Base-by-base conservation (phyloP, 1,140 invertebrate species). In the Paracyclopina nana region DNA sequence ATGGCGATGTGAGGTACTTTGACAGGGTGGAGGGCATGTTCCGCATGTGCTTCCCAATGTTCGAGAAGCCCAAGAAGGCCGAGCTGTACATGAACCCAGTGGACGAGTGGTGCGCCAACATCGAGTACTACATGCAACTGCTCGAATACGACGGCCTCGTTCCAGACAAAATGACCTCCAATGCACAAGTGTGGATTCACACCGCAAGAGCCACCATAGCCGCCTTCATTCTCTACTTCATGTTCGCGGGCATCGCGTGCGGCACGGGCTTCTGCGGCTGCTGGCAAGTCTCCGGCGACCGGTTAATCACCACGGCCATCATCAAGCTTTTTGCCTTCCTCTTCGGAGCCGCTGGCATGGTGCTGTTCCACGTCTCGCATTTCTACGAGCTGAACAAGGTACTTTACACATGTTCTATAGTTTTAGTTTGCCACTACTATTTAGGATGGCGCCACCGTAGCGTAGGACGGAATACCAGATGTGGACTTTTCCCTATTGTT, bases 31-130 rank as follows among this genome's bases (percentile, higher is more conserved):
- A 27, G n/a, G 45, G 45, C 16, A 22, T 48, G n/a, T 48, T 48
- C 18, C 2, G 45, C 4, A 28, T 48, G 14, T 48, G 45, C 24
- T 48, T 48, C 27, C 45, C 45, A 4, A 16, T 28, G 14, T 24
- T 28, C 14, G 20, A 25, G n/a, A 27, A 27, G 14, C 45, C 45
- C 16, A 11, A 26, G 14, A 11, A 48, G 12, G 27, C 6, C 14
- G 77, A 80, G 60, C 81, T 80, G 25, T 91, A 91, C 61, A 65
- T 88, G 56, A 88, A 83, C 50, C 84, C 84, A 1, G 81, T 87
- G 46, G 85, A 91, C 65, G 90, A 84, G 1, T 80, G 88, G 64
- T 91, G 85, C 65, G 83, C 79, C 64, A 90, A 90, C 68, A 78
- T 91, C 57, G 82, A 90, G 63, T 91, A 91, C 64, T 87, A 82